Evolutionary conservation across 2,113 vertebrate species (phyloP).

Genomic region (Podarcis cretensis): DNA sequence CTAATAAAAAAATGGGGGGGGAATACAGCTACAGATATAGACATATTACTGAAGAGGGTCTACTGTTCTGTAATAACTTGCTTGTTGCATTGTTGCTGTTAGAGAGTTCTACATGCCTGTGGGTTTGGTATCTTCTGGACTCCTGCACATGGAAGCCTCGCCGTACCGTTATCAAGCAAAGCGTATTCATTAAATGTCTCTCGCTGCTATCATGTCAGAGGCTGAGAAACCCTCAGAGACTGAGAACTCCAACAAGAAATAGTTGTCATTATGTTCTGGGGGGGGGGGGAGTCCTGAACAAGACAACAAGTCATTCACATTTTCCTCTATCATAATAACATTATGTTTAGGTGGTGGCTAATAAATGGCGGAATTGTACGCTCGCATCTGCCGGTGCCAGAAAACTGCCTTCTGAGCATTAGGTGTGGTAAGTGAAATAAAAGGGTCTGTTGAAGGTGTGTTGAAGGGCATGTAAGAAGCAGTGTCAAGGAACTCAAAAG

Average conservation of each 20-base stretch:
- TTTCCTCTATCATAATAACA: conserved; percentile 43
- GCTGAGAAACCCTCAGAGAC: conserved; percentile 29
- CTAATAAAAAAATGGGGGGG: no score
- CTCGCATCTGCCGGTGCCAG: conserved; percentile 26
- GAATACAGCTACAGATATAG: no score
- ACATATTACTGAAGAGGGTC: no score
- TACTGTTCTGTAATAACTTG: background rate
- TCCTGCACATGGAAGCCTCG: background rate
- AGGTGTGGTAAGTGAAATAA: background rate
- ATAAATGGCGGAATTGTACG: conserved; percentile 61
- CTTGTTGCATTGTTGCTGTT: background rate
- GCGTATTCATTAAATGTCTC: background rate
- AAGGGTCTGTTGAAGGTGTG: background rate
- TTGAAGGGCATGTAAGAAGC: background rate
- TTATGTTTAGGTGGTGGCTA: background rate
- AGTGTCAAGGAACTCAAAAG: background rate
- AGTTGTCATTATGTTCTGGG: background rate
- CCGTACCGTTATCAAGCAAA: background rate
- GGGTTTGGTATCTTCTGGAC: background rate
- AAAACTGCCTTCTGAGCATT: conserved; percentile 32
- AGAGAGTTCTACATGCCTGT: background rate
- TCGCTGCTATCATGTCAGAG: background rate
- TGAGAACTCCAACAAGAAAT: conserved; percentile 53
- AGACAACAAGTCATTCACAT: conserved; percentile 47
- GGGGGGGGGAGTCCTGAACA: conserved; percentile 21